These are phyloP conservation scores for Platycheirus albimanus DNA, from an alignment of 2,888 invertebrate species.

Conservation along the genomic window DNA sequence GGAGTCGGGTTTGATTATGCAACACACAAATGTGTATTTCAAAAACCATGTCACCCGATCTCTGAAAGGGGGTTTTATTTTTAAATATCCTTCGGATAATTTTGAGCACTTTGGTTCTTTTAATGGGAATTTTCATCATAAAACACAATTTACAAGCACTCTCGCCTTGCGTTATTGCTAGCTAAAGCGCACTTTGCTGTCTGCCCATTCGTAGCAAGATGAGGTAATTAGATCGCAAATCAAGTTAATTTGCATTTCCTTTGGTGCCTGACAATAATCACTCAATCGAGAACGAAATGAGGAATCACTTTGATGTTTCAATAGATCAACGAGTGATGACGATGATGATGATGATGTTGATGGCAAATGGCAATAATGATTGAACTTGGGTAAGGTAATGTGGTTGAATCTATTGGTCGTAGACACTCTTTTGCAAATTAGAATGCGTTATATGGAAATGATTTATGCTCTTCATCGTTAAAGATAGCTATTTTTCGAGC, in stretches of 20 bases:
- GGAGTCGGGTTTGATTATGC: constrained; percentile 18
- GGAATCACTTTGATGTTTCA: constrained; percentile 40
- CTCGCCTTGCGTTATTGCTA: background rate
- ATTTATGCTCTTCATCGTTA: constrained; percentile 15
- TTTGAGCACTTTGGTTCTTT: too few relatives aligned
- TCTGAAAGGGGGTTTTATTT: background rate
- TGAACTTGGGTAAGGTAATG: background rate
- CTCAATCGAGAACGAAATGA: constrained; percentile 9
- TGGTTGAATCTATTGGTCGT: background rate
- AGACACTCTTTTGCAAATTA: background rate
- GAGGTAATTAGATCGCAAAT: constrained; percentile 41
- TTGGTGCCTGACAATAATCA: background rate
- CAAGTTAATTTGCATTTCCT: constrained; percentile 48
- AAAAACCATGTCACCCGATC: background rate
- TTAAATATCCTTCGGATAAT: too few relatives aligned
- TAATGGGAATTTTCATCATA: too few relatives aligned
- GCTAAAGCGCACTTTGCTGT: too few relatives aligned
- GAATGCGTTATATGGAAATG: constrained; percentile 23
- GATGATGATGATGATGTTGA: constrained; percentile 6
- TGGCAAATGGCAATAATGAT: too few relatives aligned
- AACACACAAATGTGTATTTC: background rate
- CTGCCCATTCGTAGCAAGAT: too few relatives aligned
- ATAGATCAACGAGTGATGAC: constrained; percentile 2
- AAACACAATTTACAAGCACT: too few relatives aligned
- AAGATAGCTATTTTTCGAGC: too few relatives aligned